Base-by-base conservation (phyloP, 2,797 vertebrate species). In the Sylvia borin region DNA sequence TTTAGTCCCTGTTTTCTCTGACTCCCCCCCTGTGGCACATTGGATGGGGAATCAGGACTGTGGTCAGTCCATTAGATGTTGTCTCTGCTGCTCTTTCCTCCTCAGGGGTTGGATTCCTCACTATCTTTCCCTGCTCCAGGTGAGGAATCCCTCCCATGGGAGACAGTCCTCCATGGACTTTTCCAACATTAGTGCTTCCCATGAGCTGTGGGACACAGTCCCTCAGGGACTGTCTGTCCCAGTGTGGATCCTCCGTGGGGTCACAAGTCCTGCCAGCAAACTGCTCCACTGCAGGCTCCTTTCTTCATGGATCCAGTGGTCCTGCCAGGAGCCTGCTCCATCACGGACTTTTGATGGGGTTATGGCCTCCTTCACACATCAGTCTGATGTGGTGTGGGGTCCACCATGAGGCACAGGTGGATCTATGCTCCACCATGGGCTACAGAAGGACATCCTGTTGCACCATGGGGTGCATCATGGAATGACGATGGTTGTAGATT, bases 21-120 rank as follows among this genome's bases (percentile, higher is more conserved):
- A 20, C 8, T 55, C 15, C 27, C 7, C 8, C 2, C 0, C 61
- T 45, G 0, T 34, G 38, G 36, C 36, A 19, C 14, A 14, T 4
- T 2, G 10, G 10, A 22, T n/a, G 6, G 17, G 20, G 12, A 62
- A 43, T 12, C 14, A 27, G 9, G 10, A 10, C 25, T 45, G 4
- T 38, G 31, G 9, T 54, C 47, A 66, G 34, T 53, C 65, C 8
- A 45, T 45, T 32, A 24, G 7, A 5, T 8, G 10, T 17, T 89
- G 9, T 66, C 16, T 66, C 31, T 77, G 38, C 40, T 77, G 53
- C 29, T 40, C 4, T 26, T 77, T 71, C 38, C 14, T 38, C 8
- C 38, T 40, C n/a, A 26, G 17, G 6, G 11, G 2, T 5, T 76
- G 24, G 29, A 43, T 26, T 77, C 12, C 29, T 71, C n/a, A 77